Conservation (phyloP, 2,797 vertebrate genomes). For the Gymnoscopelus braueri region DNA sequence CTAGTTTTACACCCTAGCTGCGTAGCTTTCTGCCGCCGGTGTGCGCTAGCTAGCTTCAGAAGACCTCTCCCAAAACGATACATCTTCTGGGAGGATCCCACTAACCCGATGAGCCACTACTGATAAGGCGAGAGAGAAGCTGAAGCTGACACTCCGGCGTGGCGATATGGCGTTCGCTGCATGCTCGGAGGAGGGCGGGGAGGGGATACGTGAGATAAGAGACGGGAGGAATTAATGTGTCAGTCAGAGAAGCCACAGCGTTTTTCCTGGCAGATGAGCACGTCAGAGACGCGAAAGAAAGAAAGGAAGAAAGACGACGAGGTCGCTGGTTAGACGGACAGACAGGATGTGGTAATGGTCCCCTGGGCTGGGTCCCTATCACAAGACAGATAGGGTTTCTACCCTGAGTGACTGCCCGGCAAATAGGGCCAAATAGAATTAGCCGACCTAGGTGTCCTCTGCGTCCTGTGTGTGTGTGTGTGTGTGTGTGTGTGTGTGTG, state of each 20-base stretch:
- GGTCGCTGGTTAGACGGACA: slow-evolving; percentile 31
- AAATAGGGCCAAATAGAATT: slow-evolving; percentile 75
- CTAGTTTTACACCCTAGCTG: slow-evolving; percentile 36
- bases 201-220: slow-evolving; percentile 26
- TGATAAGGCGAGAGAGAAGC: slow-evolving; percentile 61
- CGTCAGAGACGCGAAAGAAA: slow-evolving; percentile 64
- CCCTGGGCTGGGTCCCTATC: slow-evolving; percentile 55
- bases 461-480: background rate
- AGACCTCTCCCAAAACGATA: slow-evolving; percentile 26
- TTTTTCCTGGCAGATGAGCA: slow-evolving; percentile 61
- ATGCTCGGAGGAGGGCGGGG: slow-evolving; percentile 66
- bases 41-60: slow-evolving; percentile 40
- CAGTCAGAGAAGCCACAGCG: slow-evolving; percentile 60
- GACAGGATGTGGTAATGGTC: slow-evolving; percentile 74
- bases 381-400: slow-evolving; percentile 67
- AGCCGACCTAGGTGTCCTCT: slow-evolving; percentile 64
- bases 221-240: slow-evolving; percentile 75
- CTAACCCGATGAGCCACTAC: slow-evolving; percentile 68
- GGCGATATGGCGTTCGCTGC: slow-evolving; percentile 68
- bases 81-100: slow-evolving; percentile 62
- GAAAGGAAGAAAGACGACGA: background rate
- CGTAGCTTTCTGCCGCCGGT: slow-evolving; percentile 13
- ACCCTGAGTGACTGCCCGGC: slow-evolving; percentile 66
- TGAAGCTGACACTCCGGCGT: slow-evolving; percentile 33
- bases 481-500: too few species aligned